Conservation (phyloP, 2,888 invertebrate genomes). For the Erynnis tages region DNA sequence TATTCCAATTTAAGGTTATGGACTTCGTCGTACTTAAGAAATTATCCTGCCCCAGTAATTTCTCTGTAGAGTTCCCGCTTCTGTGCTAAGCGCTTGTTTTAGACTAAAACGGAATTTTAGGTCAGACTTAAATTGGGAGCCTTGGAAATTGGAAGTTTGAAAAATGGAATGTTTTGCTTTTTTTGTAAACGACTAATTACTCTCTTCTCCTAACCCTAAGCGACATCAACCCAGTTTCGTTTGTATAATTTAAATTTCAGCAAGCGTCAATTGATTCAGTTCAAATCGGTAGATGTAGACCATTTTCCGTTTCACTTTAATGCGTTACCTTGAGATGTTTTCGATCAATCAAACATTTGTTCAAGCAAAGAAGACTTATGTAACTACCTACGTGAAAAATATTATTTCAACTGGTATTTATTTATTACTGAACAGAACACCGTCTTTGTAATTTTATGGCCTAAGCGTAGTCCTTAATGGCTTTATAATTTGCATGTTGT, state of each 20-base stretch:
- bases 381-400: background rate
- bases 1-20: constrained; percentile 15
- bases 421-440: background rate
- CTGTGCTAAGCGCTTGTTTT: constrained; percentile 19
- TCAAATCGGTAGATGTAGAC: background rate
- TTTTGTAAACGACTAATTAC: constrained; percentile 13
- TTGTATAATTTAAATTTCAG: background rate
- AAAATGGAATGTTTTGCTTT: constrained; percentile 9
- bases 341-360: constrained; percentile 9
- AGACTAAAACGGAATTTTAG: constrained; percentile 11
- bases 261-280: background rate
- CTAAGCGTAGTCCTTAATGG: background rate
- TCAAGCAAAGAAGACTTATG: constrained; percentile 3
- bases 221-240: constrained; percentile 9
- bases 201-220: background rate
- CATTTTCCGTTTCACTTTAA: background rate
- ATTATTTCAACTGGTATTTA: background rate
- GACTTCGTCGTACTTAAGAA: constrained; percentile 16
- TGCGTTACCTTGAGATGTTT: constrained; percentile 1
- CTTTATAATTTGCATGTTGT: constrained; percentile 11
- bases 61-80: constrained; percentile 12
- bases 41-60: constrained; percentile 24
- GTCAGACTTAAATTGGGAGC: constrained; percentile 20
- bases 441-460: background rate
- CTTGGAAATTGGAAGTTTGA: constrained; percentile 20